phyloP scores from a whole-genome alignment of 2,888 invertebrate species.

The Agriopis aurantiaria region DNA sequence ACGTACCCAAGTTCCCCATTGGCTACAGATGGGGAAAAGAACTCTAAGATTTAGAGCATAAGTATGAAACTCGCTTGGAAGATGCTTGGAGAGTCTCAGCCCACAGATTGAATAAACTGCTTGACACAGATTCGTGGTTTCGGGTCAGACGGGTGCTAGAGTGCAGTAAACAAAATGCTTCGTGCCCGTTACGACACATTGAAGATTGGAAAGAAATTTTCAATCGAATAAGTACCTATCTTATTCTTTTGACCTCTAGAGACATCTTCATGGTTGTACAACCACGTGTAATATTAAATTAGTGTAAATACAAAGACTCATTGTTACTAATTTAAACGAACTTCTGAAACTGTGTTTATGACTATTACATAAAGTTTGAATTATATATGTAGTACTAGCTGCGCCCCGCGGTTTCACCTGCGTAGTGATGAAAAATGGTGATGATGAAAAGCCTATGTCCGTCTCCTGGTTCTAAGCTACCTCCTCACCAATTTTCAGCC shows the following conservation, averaged over 20 bases:
- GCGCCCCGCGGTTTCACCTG: too few species aligned
- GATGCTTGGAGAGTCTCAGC: constrained; percentile 64
- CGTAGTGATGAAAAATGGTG: too few species aligned
- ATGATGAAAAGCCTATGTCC: too few species aligned
- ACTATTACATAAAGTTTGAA: too few species aligned
- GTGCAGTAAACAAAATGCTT: constrained; percentile 71
- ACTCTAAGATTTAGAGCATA: constrained; percentile 58
- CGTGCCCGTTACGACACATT: constrained; percentile 76
- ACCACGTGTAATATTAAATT: not conserved
- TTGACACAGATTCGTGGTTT: constrained; percentile 85
- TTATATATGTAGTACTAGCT: too few species aligned
- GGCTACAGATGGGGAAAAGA: constrained; percentile 49
- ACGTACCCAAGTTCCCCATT: constrained; percentile 65
- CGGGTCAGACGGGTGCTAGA: constrained; percentile 80
- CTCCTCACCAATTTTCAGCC: too few species aligned
- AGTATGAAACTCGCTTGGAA: constrained; percentile 59
- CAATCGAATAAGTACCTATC: constrained; percentile 18
- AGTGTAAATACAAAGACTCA: not conserved
- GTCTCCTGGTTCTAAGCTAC: too few species aligned
- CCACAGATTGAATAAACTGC: constrained; percentile 86
- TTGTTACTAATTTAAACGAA: not conserved
- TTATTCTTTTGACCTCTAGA: constrained; percentile 29
- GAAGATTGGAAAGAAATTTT: constrained; percentile 59
- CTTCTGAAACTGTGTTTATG: too few species aligned
- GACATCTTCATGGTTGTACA: not conserved